These are phyloP conservation scores for Octomys mimax DNA, from an alignment of 2,797 vertebrate species.

Conservation along the genomic window DNA sequence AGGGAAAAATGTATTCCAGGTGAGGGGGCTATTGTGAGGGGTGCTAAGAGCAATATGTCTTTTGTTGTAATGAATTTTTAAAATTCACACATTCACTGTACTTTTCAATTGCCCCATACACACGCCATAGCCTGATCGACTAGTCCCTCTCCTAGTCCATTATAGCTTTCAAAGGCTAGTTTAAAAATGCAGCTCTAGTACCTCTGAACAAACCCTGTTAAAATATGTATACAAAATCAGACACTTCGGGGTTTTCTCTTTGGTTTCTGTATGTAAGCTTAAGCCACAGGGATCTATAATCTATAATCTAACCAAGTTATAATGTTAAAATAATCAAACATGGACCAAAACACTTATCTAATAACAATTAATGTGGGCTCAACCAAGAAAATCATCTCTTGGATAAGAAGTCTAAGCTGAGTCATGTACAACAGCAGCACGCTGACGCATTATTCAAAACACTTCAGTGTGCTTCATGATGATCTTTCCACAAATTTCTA, in stretches of 20 bases:
- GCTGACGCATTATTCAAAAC: neutral
- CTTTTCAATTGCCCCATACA: neutral
- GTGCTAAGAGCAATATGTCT: neutral
- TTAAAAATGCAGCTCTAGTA: slow-evolving; percentile 6
- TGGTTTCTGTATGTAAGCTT: neutral
- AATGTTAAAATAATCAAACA: slow-evolving; percentile 17
- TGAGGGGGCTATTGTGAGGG: neutral
- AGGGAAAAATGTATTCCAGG: neutral
- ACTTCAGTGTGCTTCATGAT: neutral
- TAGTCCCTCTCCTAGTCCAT: neutral
- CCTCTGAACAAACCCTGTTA: slow-evolving; percentile 11
- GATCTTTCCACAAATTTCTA: slow-evolving; percentile 46
- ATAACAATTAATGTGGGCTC: neutral
- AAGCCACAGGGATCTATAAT: neutral
- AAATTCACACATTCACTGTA: neutral
- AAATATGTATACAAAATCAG: neutral
- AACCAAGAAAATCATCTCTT: slow-evolving; percentile 18
- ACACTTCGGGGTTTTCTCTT: neutral
- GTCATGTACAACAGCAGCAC: neutral
- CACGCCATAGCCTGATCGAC: neutral
- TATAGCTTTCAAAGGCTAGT: slow-evolving; percentile 13
- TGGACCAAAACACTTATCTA: neutral
- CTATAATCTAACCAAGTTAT: neutral
- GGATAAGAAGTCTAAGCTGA: neutral
- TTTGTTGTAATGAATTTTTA: neutral